A percentile compares a stretch with the other conserved stretches of the same genome.
Evolutionary conservation across 2,113 vertebrate species (phyloP).

Genomic region (Sprattus sprattus): DNA sequence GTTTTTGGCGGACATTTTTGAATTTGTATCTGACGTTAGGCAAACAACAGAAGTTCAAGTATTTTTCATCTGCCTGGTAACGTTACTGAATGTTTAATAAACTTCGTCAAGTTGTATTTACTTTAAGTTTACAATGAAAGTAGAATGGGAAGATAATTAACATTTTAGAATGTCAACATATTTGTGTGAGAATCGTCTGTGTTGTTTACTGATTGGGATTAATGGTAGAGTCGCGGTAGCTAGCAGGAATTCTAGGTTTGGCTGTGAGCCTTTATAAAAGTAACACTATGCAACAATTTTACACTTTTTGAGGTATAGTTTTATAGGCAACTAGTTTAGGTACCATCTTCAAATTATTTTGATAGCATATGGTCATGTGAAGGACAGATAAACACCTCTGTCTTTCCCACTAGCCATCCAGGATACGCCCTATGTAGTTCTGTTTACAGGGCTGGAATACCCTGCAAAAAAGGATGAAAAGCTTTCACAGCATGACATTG

Average conservation of each 20-base stretch:
- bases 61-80: neutral
- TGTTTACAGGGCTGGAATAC: too few species aligned
- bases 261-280: neutral
- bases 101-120: neutral
- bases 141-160: neutral
- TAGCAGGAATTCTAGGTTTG: neutral
- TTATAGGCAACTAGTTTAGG: too few species aligned
- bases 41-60: neutral
- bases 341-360: too few species aligned
- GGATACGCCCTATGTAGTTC: too few species aligned
- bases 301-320: too few species aligned
- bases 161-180: neutral
- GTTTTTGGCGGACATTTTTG: slow-evolving; percentile 45
- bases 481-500: too few species aligned
- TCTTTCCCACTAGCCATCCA: too few species aligned
- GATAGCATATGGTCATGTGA: too few species aligned
- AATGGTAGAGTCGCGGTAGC: neutral
- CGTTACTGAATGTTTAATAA: neutral
- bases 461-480: too few species aligned
- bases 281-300: neutral
- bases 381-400: too few species aligned
- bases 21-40: slow-evolving; percentile 27
- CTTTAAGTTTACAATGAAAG: neutral
- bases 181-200: neutral
- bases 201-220: neutral